Evolutionary conservation across 2,113 vertebrate species (phyloP).

Genomic region (Garra rufa): DNA sequence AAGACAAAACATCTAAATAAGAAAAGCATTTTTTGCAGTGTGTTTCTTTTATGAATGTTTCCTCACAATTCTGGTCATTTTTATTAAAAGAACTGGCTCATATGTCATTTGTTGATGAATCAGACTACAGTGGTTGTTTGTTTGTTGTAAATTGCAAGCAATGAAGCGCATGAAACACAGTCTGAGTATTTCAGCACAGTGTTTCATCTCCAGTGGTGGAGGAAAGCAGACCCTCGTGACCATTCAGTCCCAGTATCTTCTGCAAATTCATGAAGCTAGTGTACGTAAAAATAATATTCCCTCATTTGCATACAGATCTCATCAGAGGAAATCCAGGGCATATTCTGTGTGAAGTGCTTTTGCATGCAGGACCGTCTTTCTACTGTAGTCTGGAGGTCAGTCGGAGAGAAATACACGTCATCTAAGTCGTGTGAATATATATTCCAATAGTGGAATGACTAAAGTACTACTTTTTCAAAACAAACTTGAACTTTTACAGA

Average conservation of each 20-base stretch:
- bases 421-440: too few species aligned
- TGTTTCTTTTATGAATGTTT: neutral
- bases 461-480: neutral
- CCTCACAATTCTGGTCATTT: neutral
- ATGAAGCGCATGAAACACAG: neutral
- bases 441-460: neutral
- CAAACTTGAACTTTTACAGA: neutral
- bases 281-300: neutral
- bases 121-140: neutral
- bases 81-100: neutral
- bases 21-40: too few species aligned
- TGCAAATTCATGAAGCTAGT: neutral
- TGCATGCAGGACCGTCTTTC: neutral
- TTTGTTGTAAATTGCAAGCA: neutral
- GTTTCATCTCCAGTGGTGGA: neutral
- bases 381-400: slow-evolving; percentile 1
- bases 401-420: neutral
- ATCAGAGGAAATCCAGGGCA: neutral
- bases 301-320: slow-evolving; percentile 9
- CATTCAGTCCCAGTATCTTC: neutral
- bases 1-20: too few species aligned
- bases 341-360: neutral
- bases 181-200: neutral
- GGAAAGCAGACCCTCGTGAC: neutral
- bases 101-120: neutral